phyloP scores from a whole-genome alignment of 1,140 invertebrate genomes.

The Antheraea mylitta region DNA sequence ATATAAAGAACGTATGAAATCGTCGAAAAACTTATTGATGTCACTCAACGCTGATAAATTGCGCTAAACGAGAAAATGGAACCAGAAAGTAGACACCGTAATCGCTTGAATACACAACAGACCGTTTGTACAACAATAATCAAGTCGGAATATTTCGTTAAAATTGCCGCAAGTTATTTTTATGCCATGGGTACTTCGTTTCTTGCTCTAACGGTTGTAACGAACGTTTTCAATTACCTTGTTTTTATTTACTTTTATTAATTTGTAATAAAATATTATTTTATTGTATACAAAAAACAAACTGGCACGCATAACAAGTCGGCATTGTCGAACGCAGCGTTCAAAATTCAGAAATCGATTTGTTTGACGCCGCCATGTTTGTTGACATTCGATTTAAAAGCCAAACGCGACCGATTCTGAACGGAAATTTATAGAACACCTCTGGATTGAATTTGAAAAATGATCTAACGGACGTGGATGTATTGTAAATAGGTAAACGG shows the following conservation, averaged over 20 bases:
- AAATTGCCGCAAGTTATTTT: background rate
- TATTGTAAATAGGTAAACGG: conserved; percentile 37
- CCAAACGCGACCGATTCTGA: conserved; percentile 32
- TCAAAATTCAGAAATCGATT: conserved; percentile 56
- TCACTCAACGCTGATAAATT: conserved; percentile 62
- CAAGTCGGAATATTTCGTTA: conserved; percentile 17
- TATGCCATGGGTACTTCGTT: conserved; percentile 8
- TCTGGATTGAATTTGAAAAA: conserved; percentile 44
- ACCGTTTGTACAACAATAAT: conserved; percentile 28
- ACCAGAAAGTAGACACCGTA: conserved; percentile 37
- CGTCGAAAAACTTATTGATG: conserved; percentile 69
- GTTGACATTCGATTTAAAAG: conserved; percentile 49
- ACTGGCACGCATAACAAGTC: conserved; percentile 18
- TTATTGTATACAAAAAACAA: conserved; percentile 13
- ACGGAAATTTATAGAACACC: conserved; percentile 45
- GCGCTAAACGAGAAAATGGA: conserved; percentile 64
- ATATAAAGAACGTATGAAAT: conserved; percentile 69
- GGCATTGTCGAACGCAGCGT: conserved; percentile 36
- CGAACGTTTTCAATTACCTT: conserved; percentile 20
- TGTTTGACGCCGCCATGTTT: conserved; percentile 46
- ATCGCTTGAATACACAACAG: conserved; percentile 36
- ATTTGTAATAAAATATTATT: conserved; percentile 22
- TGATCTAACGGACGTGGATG: conserved; percentile 37
- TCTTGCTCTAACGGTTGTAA: conserved; percentile 29
- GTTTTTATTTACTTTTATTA: conserved; percentile 19